Conservation (phyloP, 2,888 invertebrate genomes). For the Cyclophora punctaria region DNA sequence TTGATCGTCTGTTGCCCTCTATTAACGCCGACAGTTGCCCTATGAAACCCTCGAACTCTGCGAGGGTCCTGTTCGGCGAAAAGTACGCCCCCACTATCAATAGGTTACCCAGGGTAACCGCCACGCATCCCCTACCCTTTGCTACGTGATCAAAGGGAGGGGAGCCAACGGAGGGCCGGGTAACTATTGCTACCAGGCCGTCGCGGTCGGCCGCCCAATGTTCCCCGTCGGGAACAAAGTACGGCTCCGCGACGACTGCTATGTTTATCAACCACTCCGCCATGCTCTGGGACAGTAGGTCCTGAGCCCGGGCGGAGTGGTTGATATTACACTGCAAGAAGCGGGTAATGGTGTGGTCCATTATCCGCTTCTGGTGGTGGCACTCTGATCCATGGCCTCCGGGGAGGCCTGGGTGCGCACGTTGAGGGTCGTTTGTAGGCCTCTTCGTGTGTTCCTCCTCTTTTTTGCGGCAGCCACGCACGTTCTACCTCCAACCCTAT, state of each 20-base stretch:
- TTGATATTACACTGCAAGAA: background rate
- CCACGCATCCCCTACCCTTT: conserved; percentile 11
- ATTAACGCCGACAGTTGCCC: background rate
- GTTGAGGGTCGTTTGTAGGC: too few species aligned
- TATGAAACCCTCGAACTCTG: conserved; percentile 15
- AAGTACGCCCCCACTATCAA: conserved; percentile 14
- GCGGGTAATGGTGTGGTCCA: background rate
- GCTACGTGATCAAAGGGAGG: background rate
- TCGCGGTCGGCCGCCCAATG: background rate
- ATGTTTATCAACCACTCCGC: conserved; percentile 7
- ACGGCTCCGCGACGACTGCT: conserved; percentile 1
- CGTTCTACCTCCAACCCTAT: conserved; percentile 1
- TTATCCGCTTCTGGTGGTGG: background rate
- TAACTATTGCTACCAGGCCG: background rate
- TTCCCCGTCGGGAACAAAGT: background rate
- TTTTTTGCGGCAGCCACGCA: background rate
- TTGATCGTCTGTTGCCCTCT: conserved; percentile 1
- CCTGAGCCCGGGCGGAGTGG: conserved; percentile 1
- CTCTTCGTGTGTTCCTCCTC: too few species aligned
- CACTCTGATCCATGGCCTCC: too few species aligned
- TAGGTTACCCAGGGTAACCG: background rate
- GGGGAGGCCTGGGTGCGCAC: too few species aligned
- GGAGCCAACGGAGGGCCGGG: conserved; percentile 1
- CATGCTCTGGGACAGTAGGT: conserved; percentile 8
- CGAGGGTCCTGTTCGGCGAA: conserved; percentile 14